Conservation (phyloP, 2,797 vertebrate species). For the Allobates femoralis region DNA sequence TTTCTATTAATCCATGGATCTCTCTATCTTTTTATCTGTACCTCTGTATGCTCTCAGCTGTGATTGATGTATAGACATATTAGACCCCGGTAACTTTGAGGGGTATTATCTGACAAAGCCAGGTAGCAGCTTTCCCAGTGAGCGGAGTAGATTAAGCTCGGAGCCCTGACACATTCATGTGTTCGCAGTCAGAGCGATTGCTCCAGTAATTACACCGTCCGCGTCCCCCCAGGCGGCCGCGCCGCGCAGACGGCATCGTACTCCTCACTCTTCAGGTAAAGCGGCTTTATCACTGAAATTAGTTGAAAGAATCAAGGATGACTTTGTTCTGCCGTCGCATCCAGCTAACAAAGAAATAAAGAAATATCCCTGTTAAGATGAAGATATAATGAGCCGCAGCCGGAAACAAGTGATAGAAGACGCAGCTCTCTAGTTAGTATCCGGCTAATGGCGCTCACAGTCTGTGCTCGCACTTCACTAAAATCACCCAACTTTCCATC, state of each 20-base stretch:
- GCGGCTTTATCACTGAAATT: constrained; percentile 50
- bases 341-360: constrained; percentile 29
- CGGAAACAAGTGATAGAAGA: constrained; percentile 27
- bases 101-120: constrained; percentile 70
- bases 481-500: background rate
- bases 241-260: background rate
- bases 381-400: constrained; percentile 38
- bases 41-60: background rate
- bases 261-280: constrained; percentile 32
- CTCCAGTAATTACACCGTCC: constrained; percentile 69
- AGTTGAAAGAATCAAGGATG: constrained; percentile 38
- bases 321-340: constrained; percentile 42
- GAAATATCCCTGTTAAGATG: constrained; percentile 1
- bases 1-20: background rate
- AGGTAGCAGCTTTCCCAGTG: constrained; percentile 71
- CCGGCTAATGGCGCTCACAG: background rate
- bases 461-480: background rate
- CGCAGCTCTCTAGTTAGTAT: background rate
- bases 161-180: constrained; percentile 68
- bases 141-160: constrained; percentile 70
- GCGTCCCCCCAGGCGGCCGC: constrained; percentile 60
- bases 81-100: constrained; percentile 68
- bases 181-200: constrained; percentile 63
- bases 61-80: constrained; percentile 58
- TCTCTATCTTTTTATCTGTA: background rate